phyloP scores from a whole-genome alignment of 2,797 vertebrate genomes.

The Sebastes minor region DNA sequence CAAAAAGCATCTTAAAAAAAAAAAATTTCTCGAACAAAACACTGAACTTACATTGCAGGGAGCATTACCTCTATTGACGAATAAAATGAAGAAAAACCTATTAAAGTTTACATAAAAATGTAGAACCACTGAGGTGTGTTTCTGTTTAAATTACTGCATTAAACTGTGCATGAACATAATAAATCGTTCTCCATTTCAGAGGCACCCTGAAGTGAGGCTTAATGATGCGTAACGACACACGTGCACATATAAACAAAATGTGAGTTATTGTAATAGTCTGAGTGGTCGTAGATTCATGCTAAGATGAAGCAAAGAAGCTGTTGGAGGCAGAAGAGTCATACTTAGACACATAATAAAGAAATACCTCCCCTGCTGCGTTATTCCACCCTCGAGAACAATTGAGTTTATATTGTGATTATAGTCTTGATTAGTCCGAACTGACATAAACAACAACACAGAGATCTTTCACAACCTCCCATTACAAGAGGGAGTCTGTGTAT shows the following conservation, averaged over 20 bases:
- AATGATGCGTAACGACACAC: slow-evolving; percentile 60
- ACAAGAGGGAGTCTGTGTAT: background rate
- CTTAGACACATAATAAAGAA: slow-evolving; percentile 25
- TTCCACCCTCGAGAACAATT: slow-evolving; percentile 28
- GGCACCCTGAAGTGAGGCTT: slow-evolving; percentile 61
- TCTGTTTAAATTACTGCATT: slow-evolving; percentile 37
- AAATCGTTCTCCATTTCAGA: slow-evolving; percentile 54
- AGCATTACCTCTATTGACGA: too few relatives aligned
- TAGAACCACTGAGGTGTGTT: slow-evolving; percentile 15
- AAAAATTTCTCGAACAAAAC: background rate
- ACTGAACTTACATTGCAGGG: too few relatives aligned
- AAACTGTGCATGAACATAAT: slow-evolving; percentile 33
- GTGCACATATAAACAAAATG: slow-evolving; percentile 45
- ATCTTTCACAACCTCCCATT: slow-evolving; percentile 7
- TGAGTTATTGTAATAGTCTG: slow-evolving; percentile 39
- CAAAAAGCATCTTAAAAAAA: background rate
- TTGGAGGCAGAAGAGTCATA: slow-evolving; percentile 14
- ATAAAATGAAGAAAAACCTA: background rate
- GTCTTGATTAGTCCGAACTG: slow-evolving; percentile 42
- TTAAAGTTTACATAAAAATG: slow-evolving; percentile 2
- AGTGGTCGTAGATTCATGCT: slow-evolving; percentile 28
- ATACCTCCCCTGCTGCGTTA: slow-evolving; percentile 8
- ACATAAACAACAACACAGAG: slow-evolving; percentile 29
- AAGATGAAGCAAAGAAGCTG: slow-evolving; percentile 30
- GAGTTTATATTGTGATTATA: slow-evolving; percentile 44